phyloP scores from a whole-genome alignment of 2,888 invertebrate genomes.

The Euproctis similis region DNA sequence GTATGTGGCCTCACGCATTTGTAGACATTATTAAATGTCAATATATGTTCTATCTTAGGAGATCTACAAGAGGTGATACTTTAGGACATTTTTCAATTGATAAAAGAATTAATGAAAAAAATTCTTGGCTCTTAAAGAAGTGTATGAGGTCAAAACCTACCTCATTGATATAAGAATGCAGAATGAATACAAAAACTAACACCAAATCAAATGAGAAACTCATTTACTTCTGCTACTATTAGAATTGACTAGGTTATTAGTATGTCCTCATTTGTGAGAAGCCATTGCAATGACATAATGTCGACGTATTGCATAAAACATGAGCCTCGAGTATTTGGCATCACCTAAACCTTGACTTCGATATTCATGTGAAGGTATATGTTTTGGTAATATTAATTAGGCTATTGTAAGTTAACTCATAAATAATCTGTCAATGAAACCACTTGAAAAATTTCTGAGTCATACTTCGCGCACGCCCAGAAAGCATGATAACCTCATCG shows the following conservation, averaged over 20 bases:
- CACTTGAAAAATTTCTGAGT: slow-evolving; percentile 16
- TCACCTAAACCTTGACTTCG: slow-evolving; percentile 16
- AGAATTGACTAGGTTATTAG: neutral
- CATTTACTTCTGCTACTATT: no score
- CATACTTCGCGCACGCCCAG: slow-evolving; percentile 49
- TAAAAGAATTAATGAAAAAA: no score
- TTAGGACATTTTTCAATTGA: no score
- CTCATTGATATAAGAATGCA: no score
- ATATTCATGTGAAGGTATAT: slow-evolving; percentile 2
- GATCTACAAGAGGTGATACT: no score
- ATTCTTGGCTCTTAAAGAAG: no score
- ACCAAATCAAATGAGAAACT: no score
- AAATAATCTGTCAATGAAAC: slow-evolving; percentile 14
- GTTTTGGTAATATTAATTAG: slow-evolving; percentile 2
- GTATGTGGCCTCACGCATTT: no score
- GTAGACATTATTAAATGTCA: no score
- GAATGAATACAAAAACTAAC: no score
- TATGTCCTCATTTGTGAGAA: neutral
- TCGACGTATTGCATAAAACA: slow-evolving; percentile 7
- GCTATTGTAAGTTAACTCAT: slow-evolving; percentile 6
- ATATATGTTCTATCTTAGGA: no score
- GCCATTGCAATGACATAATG: slow-evolving; percentile 11
- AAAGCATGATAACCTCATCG: slow-evolving; percentile 48
- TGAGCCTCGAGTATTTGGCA: slow-evolving; percentile 10
- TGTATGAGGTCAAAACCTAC: no score